Conservation (phyloP, 2,888 invertebrate genomes). For the Diarsia dahlii region DNA sequence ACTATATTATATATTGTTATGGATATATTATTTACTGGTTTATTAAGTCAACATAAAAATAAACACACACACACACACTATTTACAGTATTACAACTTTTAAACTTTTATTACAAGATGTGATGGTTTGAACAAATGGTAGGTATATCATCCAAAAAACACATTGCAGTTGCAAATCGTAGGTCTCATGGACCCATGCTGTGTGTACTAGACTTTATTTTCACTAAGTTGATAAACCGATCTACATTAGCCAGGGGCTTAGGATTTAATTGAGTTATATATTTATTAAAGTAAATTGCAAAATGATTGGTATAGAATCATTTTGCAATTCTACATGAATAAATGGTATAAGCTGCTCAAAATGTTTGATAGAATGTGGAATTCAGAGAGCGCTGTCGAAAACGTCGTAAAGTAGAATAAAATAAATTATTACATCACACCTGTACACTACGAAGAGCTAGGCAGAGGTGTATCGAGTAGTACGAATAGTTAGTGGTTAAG, state of each 20-base stretch:
- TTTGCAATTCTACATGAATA: slow-evolving; percentile 28
- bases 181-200: neutral
- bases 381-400: neutral
- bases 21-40: too few relatives aligned
- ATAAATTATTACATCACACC: too few relatives aligned
- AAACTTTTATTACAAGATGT: too few relatives aligned
- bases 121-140: neutral
- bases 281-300: too few relatives aligned
- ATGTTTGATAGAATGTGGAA: neutral
- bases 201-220: slow-evolving; percentile 33
- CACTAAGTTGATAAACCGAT: slow-evolving; percentile 30
- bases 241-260: slow-evolving; percentile 35
- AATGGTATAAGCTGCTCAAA: slow-evolving; percentile 5
- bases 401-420: too few relatives aligned
- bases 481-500: too few relatives aligned
- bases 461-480: too few relatives aligned
- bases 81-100: neutral
- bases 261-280: slow-evolving; percentile 67
- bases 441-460: too few relatives aligned
- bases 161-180: neutral
- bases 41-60: too few relatives aligned
- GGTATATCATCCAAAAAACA: neutral
- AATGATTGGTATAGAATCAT: slow-evolving; percentile 9
- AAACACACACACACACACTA: neutral
- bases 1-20: too few relatives aligned